A percentile compares a stretch with the other conserved stretches of the same genome.
phyloP scores from a whole-genome alignment of 2,797 vertebrate species.

The Oreochromis grahami region DNA sequence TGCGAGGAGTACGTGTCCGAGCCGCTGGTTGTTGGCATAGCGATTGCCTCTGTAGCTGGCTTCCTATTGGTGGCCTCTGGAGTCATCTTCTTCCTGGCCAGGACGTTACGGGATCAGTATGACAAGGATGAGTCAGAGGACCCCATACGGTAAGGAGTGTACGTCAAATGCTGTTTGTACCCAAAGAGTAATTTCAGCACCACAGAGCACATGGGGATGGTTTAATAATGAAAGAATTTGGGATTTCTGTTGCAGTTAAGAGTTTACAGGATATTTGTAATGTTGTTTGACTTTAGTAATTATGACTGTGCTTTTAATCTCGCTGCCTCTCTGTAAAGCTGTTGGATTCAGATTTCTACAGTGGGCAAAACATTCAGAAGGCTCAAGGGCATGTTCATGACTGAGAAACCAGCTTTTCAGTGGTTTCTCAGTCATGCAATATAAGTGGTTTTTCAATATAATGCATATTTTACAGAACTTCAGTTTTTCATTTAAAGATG shows the following conservation, averaged over 20 bases:
- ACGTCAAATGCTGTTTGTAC: background rate
- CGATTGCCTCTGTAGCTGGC: slow-evolving; percentile 86
- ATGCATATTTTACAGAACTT: background rate
- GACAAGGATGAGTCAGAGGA: slow-evolving; percentile 84
- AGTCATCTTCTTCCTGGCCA: slow-evolving; percentile 87
- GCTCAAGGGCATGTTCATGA: background rate
- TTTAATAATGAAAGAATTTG: background rate
- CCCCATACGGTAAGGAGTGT: slow-evolving; percentile 76
- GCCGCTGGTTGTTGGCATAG: slow-evolving; percentile 89
- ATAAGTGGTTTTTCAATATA: background rate
- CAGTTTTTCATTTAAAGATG: background rate
- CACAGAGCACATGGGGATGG: background rate
- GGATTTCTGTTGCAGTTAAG: background rate
- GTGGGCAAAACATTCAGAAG: background rate
- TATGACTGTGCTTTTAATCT: background rate
- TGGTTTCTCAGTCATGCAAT: background rate
- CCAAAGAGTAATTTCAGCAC: background rate
- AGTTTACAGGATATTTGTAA: background rate
- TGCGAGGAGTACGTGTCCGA: slow-evolving; percentile 96
- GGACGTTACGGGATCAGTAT: slow-evolving; percentile 84
- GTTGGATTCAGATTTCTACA: background rate
- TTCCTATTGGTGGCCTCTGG: slow-evolving; percentile 87
- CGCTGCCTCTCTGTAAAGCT: background rate
- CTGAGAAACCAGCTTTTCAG: background rate
- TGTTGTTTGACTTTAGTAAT: background rate